phyloP scores from a whole-genome alignment of 2,113 vertebrate species.

The Chaenocephalus aceratus region DNA sequence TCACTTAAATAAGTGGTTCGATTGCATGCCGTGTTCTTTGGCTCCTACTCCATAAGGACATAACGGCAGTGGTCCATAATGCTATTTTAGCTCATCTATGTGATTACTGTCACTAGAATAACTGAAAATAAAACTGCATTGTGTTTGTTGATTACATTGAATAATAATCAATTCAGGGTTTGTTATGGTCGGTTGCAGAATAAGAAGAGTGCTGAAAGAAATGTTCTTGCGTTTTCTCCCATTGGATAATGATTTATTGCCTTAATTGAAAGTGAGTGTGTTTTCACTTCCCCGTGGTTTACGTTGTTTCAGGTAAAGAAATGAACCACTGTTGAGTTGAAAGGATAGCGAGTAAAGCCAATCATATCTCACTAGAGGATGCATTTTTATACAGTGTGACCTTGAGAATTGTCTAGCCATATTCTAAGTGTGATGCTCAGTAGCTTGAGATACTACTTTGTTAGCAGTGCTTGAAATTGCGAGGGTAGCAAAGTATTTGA shows the following conservation, averaged over 20 bases:
- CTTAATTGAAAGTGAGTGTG: constrained; percentile 54
- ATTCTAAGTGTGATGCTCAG: constrained; percentile 9
- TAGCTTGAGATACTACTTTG: constrained; percentile 8
- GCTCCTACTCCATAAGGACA: constrained; percentile 5
- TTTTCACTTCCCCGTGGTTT: constrained; percentile 31
- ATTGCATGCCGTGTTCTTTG: constrained; percentile 25
- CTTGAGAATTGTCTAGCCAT: constrained; percentile 36
- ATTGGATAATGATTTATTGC: constrained; percentile 46
- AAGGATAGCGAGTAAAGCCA: constrained; percentile 32
- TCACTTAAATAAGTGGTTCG: constrained; percentile 14
- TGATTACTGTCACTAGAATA: constrained; percentile 22
- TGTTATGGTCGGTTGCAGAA: constrained; percentile 8
- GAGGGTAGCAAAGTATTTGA: constrained; percentile 5
- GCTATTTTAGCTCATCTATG: constrained; percentile 20
- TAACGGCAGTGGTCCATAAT: background rate
- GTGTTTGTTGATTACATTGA: constrained; percentile 1
- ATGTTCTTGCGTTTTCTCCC: background rate
- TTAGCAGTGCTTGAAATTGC: constrained; percentile 6
- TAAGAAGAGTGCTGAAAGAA: constrained; percentile 15
- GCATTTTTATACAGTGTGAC: constrained; percentile 20
- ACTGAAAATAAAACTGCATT: constrained; percentile 4
- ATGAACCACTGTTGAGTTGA: constrained; percentile 23
- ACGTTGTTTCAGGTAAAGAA: constrained; percentile 44
- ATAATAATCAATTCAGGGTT: constrained; percentile 30
- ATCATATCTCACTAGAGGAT: constrained; percentile 18